Evolutionary conservation across 64 coral and sea anemone species (phyloP).

Genomic region (Montipora efflorescens): DNA sequence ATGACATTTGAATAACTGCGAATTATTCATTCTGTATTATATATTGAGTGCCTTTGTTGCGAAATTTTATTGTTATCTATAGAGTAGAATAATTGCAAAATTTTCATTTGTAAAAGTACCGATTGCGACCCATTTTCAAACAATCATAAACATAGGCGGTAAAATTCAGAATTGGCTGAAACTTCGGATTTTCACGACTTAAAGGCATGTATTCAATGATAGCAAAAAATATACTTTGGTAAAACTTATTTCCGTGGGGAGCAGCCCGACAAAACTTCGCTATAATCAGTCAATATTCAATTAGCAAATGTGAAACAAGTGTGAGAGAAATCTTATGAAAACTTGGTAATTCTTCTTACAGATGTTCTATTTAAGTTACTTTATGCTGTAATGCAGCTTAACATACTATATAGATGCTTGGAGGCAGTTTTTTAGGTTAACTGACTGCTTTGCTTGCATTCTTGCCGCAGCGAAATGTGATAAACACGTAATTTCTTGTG

Average conservation of each 20-base stretch:
- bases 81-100: no score
- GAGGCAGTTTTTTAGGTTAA: neutral
- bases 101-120: no score
- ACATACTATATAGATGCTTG: neutral
- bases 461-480: no score
- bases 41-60: no score
- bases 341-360: neutral
- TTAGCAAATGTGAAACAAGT: neutral
- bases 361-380: neutral
- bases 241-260: neutral
- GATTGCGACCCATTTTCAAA: neutral
- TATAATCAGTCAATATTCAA: neutral
- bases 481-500: no score
- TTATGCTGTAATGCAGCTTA: neutral
- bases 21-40: no score
- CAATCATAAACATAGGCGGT: neutral
- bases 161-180: neutral
- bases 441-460: neutral
- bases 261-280: neutral
- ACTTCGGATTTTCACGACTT: neutral
- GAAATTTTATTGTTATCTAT: no score
- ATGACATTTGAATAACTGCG: no score
- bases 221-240: neutral
- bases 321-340: neutral
- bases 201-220: neutral